Evolutionary conservation across 2,113 vertebrate species (phyloP), one percentile per base, ranked within the genome.

Genomic region (Esox niger): DNA sequence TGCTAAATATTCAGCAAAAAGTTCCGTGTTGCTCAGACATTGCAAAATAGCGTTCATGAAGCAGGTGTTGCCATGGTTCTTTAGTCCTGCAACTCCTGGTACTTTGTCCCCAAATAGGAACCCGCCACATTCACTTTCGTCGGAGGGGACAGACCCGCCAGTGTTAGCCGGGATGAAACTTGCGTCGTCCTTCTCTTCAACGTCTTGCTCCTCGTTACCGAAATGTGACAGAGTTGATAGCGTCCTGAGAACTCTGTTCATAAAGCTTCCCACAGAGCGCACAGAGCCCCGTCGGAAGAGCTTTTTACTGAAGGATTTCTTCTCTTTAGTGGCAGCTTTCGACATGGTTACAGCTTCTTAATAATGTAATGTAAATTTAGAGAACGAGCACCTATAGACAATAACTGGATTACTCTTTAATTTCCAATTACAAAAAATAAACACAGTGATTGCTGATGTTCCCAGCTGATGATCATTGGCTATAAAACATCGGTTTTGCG

Each of bases 1-100:
- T 2, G 94, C 94, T 85, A 98, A 91, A 86, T 95, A 96, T 90
- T 98, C 96, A 0, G 96, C 95, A 80, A 98, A 96, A 26, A 98
- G 94, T 88, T 98, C 96, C 55, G 96, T 98, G 94, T 98, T 98
- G 90, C 95, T 98, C 83, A 98, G 93, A 83, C 96, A 98, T 92
- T 98, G 96, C 79, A 98, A 88, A 84, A 96, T 94, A 60, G 96
- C 96, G 91, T 98, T 98, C 96, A 98, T 98, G 91, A 98, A 98
- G 91, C 96, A 98, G 86, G 96, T 98, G 93, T 98, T 98, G 56
- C 96, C 96, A 88, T 98, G 96, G 89, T 98, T 98, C 82, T 95
- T 95, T 66, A 98, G 93, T 11, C 96, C 96, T 75, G 95, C 87
- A 66, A 96, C 94, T 1, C 95, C 96, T 6, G 96, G 96, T 64